A percentile compares a stretch with the other conserved stretches of the same genome.
Conservation (phyloP, 1,140 invertebrate species). For the Bombus terrestris region DNA sequence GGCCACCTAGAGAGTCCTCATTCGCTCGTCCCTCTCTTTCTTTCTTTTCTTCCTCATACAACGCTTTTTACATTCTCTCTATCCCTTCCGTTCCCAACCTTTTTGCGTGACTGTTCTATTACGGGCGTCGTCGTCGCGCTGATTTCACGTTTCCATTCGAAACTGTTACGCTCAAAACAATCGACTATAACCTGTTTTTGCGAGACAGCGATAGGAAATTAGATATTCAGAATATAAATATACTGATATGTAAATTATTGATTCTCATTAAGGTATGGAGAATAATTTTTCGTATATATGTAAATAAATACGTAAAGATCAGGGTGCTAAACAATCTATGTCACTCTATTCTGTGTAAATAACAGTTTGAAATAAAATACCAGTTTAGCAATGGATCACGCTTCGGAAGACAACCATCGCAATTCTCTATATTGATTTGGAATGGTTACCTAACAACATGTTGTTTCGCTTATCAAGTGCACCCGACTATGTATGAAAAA, state of each 20-base stretch:
- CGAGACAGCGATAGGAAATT: too few species aligned
- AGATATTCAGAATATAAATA: too few species aligned
- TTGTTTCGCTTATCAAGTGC: background rate
- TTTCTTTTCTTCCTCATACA: constrained; percentile 4
- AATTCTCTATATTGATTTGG: too few species aligned
- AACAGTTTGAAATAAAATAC: background rate
- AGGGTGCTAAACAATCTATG: background rate
- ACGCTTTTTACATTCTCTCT: background rate
- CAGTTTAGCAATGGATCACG: background rate
- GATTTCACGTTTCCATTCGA: constrained; percentile 2
- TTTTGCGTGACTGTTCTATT: constrained; percentile 35
- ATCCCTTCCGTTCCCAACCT: background rate
- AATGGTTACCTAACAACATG: background rate
- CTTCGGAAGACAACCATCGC: too few species aligned
- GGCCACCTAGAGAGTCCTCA: constrained; percentile 47
- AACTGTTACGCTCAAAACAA: background rate
- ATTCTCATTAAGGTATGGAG: background rate
- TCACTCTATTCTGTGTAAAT: background rate
- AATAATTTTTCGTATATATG: background rate
- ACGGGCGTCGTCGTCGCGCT: constrained; percentile 22
- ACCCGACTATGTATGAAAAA: too few species aligned
- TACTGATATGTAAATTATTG: background rate
- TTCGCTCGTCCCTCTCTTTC: constrained; percentile 4
- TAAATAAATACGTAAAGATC: background rate
- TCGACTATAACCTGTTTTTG: background rate